Evolutionary conservation across 2,888 invertebrate genomes (phyloP).

Genomic region (Pristionchus fissidentatus): DNA sequence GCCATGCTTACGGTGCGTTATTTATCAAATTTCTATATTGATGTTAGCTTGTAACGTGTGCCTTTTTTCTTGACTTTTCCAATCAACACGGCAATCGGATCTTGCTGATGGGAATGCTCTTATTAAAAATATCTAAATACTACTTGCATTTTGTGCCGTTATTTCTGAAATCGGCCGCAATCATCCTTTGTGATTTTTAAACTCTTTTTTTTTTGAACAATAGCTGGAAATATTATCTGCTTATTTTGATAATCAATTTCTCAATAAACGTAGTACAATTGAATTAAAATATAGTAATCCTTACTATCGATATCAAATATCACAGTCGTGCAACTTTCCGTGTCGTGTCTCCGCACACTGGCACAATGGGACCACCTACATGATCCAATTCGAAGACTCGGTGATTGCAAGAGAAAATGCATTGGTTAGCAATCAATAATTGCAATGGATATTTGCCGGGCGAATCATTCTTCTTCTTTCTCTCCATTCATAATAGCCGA

Average conservation of each 20-base stretch:
- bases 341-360: conserved; percentile 98
- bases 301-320: conserved; percentile 77
- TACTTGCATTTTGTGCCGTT: background rate
- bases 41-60: background rate
- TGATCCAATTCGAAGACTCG: conserved; percentile 82
- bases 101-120: no score
- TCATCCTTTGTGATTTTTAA: no score
- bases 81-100: no score
- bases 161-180: background rate
- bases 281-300: conserved; percentile 22
- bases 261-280: no score
- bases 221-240: no score
- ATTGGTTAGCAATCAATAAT: conserved; percentile 45
- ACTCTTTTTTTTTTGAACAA: no score
- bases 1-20: conserved; percentile 83
- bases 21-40: background rate
- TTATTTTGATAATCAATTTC: background rate
- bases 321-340: conserved; percentile 82
- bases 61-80: no score
- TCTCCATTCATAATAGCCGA: background rate
- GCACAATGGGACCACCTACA: conserved; percentile 98
- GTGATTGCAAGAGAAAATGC: conserved; percentile 73
- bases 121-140: no score
- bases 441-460: background rate
- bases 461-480: background rate